Evolutionary conservation across 2,113 vertebrate species (phyloP).

Genomic region (Callaeas wilsoni): DNA sequence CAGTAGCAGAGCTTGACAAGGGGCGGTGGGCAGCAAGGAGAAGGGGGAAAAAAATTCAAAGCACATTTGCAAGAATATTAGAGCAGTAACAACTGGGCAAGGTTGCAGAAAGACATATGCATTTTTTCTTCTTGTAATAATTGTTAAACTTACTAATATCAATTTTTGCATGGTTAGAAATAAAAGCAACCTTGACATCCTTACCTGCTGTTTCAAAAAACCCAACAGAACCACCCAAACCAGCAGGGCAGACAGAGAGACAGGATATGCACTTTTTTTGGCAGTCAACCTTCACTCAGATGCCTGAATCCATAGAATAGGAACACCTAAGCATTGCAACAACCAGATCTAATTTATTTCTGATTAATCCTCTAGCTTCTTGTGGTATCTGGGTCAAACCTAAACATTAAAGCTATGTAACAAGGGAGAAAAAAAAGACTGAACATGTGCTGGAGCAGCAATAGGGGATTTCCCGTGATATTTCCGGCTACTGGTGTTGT

Average conservation of each 20-base stretch:
- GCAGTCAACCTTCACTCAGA: background rate
- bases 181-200: background rate
- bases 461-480: background rate
- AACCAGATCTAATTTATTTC: background rate
- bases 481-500: background rate
- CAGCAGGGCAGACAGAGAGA: background rate
- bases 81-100: background rate
- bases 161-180: background rate
- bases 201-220: background rate
- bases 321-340: background rate
- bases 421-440: background rate
- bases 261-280: background rate
- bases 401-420: background rate
- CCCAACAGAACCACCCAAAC: background rate
- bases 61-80: background rate
- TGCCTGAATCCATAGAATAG: background rate
- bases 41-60: background rate
- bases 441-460: background rate
- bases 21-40: background rate
- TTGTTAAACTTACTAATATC: background rate
- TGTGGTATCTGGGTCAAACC: background rate
- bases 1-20: background rate
- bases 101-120: background rate
- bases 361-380: slow-evolving; percentile 8
- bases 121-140: background rate